Base-by-base conservation (phyloP, 2,888 invertebrate genomes). In the Xestia xanthographa region DNA sequence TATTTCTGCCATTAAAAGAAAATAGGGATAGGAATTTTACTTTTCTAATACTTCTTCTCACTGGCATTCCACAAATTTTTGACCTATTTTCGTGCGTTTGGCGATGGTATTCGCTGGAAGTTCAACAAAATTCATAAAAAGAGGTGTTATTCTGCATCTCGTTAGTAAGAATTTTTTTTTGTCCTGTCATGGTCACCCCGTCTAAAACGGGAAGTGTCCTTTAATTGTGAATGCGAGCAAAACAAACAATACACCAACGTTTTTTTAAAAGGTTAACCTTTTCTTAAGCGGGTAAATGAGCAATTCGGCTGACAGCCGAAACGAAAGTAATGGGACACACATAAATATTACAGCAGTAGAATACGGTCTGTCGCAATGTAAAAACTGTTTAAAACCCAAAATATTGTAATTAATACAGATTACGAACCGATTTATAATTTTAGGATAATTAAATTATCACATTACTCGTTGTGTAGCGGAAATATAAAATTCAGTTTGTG, bases 301-400 rank as follows among this genome's bases (percentile, higher is more conserved):
- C 80, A 72, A 68, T 79, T 79, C 67, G 77, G 76, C 71, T 84
- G 73, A 77, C 29, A 74, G 41, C 50, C 67, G 50, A 76, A 48
- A 66, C 48, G 9, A 68, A 72, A 56, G 26, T 60, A 76, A 66
- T 50, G 43, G 62, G 45, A 71, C 41, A 66, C 60, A 58, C 43
- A 50, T 58, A 66, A 71, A 72, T 82, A 58, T n/a, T 50, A 71
- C n/a, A 62, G 5, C 29, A 58, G 50, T 72, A 34, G n/a, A 77
- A 77, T 38, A 62, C 63, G 66, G 60, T 50, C 14, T 60, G 22
- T n/a, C n/a, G 56, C 22, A 45, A 20, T 41, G n/a, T 34, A 50
- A 63, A 71, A 58, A 58, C 50, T 50, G 58, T 72, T 58, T 56
- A 34, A 50, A 22, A 56, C 70, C n/a, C n/a, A 29, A 69, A 58